Conservation (phyloP, 2,113 vertebrate species). For the Vanacampus margaritifer region DNA sequence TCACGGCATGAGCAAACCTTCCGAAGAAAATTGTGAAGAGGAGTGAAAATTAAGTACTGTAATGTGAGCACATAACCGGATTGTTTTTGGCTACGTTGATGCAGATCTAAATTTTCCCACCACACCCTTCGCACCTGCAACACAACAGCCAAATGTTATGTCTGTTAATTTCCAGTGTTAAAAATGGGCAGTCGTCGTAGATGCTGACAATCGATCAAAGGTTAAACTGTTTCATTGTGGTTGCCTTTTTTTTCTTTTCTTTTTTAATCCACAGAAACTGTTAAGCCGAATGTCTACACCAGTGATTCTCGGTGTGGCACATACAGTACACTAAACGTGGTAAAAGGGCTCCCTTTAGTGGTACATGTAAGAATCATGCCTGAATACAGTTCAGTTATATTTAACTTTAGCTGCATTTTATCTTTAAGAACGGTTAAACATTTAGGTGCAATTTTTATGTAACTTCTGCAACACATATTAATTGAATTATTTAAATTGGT, state of each 20-base stretch:
- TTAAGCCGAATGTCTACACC: background rate
- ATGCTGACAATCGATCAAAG: background rate
- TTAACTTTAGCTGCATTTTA: background rate
- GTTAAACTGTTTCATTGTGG: background rate
- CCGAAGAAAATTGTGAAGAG: background rate
- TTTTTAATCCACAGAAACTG: background rate
- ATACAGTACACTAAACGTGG: too few relatives aligned
- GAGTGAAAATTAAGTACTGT: background rate
- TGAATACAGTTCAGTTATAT: background rate
- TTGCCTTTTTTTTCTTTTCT: background rate
- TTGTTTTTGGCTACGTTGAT: conserved; percentile 32
- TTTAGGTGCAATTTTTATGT: background rate
- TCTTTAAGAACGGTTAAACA: background rate
- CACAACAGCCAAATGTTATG: background rate
- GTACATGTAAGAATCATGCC: background rate
- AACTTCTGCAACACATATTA: background rate
- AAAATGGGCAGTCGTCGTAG: background rate
- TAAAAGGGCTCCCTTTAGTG: background rate
- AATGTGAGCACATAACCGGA: conserved; percentile 24
- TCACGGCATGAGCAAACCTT: background rate
- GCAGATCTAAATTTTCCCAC: conserved; percentile 45
- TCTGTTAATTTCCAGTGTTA: background rate
- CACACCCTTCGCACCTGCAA: conserved; percentile 59
- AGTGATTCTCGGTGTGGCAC: background rate
- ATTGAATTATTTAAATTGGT: background rate